A percentile compares a stretch with the other conserved stretches of the same genome.
phyloP scores from a whole-genome alignment of 2,113 vertebrate genomes.

The Phoxinus phoxinus region DNA sequence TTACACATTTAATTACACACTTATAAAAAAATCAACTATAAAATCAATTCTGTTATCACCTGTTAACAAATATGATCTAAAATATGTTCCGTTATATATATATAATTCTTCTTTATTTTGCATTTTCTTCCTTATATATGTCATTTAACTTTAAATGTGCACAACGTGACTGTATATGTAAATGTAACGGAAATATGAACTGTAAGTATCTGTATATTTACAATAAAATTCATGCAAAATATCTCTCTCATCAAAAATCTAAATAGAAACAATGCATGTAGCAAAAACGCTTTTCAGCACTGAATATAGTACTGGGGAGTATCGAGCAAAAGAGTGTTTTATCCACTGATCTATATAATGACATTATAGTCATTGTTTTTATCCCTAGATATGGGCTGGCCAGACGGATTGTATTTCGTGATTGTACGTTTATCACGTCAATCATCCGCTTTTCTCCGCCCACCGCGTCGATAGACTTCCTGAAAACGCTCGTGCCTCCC shows the following conservation, averaged over 20 bases:
- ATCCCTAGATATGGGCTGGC: constrained; percentile 2
- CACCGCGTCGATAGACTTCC: constrained; percentile 63
- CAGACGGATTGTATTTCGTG: constrained; percentile 65
- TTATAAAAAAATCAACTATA: no score
- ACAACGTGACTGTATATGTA: background rate
- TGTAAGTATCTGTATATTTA: background rate
- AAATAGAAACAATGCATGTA: background rate
- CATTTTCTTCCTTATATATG: background rate
- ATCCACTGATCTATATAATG: no score
- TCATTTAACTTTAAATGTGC: background rate
- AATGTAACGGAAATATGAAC: background rate
- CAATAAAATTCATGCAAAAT: background rate
- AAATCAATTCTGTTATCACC: no score
- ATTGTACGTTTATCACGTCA: constrained; percentile 60
- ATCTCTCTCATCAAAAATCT: background rate
- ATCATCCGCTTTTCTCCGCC: constrained; percentile 60
- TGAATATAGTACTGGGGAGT: background rate
- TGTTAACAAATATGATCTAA: no score
- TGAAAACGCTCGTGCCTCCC: constrained; percentile 56
- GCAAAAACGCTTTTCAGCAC: background rate
- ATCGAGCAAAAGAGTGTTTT: background rate
- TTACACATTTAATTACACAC: background rate
- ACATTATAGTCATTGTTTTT: no score
- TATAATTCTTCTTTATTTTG: no score
- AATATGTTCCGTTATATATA: no score